These are phyloP conservation scores for Luehdorfia chinensis DNA, from an alignment of 1,140 invertebrate genomes.

Conservation along the genomic window DNA sequence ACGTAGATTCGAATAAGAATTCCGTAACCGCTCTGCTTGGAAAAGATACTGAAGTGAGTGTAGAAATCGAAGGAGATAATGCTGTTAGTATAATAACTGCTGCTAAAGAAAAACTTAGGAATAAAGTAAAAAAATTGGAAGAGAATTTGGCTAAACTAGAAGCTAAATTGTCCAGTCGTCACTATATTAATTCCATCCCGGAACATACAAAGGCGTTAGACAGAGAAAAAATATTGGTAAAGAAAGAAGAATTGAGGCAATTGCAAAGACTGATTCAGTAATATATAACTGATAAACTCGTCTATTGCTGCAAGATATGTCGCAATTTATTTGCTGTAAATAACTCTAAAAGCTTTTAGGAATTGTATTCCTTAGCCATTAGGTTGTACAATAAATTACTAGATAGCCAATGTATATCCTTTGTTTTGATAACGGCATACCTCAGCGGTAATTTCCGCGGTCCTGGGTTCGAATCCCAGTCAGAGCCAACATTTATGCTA, in stretches of 20 bases:
- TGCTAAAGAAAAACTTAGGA: constrained; percentile 44
- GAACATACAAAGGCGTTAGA: constrained; percentile 41
- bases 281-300: constrained; percentile 16
- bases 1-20: constrained; percentile 27
- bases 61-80: constrained; percentile 42
- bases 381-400: no score
- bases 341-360: no score
- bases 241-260: constrained; percentile 51
- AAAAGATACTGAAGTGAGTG: constrained; percentile 42
- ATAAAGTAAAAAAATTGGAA: constrained; percentile 54
- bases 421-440: no score
- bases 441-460: no score
- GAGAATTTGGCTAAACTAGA: constrained; percentile 46
- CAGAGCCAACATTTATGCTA: no score
- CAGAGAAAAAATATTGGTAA: constrained; percentile 39
- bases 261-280: constrained; percentile 50
- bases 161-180: constrained; percentile 33
- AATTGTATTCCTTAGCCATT: no score
- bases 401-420: no score
- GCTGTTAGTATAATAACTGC: constrained; percentile 33
- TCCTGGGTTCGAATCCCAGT: no score
- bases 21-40: constrained; percentile 41
- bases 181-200: constrained; percentile 37
- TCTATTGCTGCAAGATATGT: no score
- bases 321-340: no score